These are phyloP conservation scores for Acanthosepion lycidas DNA, from an alignment of 2,888 invertebrate species.

Conservation along the genomic window DNA sequence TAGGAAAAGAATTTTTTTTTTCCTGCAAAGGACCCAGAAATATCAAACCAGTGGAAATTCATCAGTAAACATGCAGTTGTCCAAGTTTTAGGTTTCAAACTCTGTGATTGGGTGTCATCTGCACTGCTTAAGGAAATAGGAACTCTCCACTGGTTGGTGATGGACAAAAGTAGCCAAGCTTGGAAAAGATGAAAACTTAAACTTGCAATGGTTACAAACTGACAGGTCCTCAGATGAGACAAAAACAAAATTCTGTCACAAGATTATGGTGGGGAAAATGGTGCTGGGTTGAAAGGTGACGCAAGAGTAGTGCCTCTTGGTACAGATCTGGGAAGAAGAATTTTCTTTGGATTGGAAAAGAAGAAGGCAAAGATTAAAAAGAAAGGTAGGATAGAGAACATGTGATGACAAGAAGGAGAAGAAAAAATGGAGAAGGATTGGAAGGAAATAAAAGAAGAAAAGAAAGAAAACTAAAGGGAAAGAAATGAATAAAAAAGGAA, in stretches of 20 bases:
- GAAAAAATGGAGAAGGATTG: neutral
- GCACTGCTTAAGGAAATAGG: neutral
- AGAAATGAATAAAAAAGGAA: neutral
- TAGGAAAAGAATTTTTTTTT: neutral
- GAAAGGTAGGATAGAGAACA: no score
- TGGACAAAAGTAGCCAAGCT: neutral
- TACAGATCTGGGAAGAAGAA: neutral
- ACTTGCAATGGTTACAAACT: neutral
- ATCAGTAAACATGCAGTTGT: neutral
- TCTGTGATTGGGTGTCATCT: neutral
- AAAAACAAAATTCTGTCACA: neutral
- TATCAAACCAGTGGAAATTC: neutral
- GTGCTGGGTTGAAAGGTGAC: neutral
- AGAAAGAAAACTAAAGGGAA: neutral
- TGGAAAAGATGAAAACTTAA: neutral
- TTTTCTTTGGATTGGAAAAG: neutral
- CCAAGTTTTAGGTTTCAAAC: neutral
- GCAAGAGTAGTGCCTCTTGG: neutral
- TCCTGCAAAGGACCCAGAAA: neutral
- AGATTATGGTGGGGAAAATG: neutral
- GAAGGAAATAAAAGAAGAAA: neutral
- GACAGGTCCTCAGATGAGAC: neutral
- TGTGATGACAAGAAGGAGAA: neutral
- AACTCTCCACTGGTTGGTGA: neutral
- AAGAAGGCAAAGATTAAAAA: neutral